phyloP scores from a whole-genome alignment of 2,113 vertebrate genomes.

The Campylomormyrus tamandua region DNA sequence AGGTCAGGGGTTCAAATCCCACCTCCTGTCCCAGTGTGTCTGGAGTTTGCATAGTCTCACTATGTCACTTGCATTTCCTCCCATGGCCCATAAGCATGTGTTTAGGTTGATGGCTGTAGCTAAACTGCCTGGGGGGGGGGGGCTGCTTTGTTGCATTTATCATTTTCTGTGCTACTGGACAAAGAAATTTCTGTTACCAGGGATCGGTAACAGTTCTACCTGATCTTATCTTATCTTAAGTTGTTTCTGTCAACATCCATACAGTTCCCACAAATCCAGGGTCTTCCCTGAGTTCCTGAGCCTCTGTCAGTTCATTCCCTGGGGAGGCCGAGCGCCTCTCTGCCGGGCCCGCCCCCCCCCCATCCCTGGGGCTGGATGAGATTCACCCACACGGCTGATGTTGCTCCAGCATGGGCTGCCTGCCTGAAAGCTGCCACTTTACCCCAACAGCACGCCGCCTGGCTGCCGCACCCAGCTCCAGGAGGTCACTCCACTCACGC shows the following conservation, averaged over 20 bases:
- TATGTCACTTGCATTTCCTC: background rate
- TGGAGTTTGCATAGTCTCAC: background rate
- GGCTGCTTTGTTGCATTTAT: background rate
- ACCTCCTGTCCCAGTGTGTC: background rate
- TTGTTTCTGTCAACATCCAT: background rate
- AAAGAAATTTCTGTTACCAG: background rate
- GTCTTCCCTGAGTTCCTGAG: background rate
- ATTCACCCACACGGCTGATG: background rate
- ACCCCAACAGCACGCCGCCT: background rate
- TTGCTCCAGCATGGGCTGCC: background rate
- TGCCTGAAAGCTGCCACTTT: background rate
- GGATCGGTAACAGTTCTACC: background rate
- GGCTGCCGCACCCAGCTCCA: background rate
- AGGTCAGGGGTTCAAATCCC: background rate
- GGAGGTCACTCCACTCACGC: background rate
- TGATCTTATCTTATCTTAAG: background rate
- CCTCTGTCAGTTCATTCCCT: background rate
- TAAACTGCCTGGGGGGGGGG: background rate
- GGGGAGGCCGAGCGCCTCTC: background rate
- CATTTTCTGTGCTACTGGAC: background rate
- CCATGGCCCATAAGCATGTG: background rate
- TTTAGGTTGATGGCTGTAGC: background rate
- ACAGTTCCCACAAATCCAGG: background rate
- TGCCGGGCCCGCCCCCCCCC: too few species aligned
- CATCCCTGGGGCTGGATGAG: background rate